Evolutionary conservation across 1,140 invertebrate genomes (phyloP).

Genomic region (Drosophila prosaltans): DNA sequence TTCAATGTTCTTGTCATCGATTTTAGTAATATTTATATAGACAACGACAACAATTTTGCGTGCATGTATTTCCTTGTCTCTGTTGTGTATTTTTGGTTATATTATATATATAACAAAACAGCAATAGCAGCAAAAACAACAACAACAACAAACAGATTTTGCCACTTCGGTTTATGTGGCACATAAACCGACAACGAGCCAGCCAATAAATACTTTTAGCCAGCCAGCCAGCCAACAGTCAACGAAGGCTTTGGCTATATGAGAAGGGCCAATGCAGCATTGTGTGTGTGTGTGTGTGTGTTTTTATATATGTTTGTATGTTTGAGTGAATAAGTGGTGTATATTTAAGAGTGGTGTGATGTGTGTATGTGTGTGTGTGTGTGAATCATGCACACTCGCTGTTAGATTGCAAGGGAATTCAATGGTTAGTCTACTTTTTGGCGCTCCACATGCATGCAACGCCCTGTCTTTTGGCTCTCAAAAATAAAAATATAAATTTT

Average conservation of each 20-base stretch:
- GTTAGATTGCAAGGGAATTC: slow-evolving; percentile 47
- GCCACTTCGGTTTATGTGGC: slow-evolving; percentile 77
- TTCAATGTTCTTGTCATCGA: slow-evolving; percentile 51
- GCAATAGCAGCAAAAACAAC: slow-evolving; percentile 25
- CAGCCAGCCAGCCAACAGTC: slow-evolving; percentile 50
- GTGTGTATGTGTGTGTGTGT: slow-evolving; percentile 24
- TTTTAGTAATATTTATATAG: slow-evolving; percentile 58
- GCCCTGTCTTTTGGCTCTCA: slow-evolving; percentile 53
- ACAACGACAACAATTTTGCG: slow-evolving; percentile 44
- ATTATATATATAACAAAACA: slow-evolving; percentile 60
- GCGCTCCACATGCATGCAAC: slow-evolving; percentile 26
- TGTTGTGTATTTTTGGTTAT: slow-evolving; percentile 58
- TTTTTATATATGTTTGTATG: not conserved
- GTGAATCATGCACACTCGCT: slow-evolving; percentile 53
- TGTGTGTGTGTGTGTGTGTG: slow-evolving; percentile 39
- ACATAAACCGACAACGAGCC: slow-evolving; percentile 79
- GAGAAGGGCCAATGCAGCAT: slow-evolving; percentile 68
- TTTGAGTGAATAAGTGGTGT: not conserved
- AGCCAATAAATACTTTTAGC: slow-evolving; percentile 76
- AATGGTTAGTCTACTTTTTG: slow-evolving; percentile 6
- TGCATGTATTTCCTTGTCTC: slow-evolving; percentile 49
- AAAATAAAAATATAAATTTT: slow-evolving; percentile 79
- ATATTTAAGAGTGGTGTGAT: not conserved
- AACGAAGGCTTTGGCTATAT: slow-evolving; percentile 46
- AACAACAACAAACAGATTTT: slow-evolving; percentile 40